phyloP scores from a whole-genome alignment of 2,888 invertebrate genomes.

The Catocala sponsa region DNA sequence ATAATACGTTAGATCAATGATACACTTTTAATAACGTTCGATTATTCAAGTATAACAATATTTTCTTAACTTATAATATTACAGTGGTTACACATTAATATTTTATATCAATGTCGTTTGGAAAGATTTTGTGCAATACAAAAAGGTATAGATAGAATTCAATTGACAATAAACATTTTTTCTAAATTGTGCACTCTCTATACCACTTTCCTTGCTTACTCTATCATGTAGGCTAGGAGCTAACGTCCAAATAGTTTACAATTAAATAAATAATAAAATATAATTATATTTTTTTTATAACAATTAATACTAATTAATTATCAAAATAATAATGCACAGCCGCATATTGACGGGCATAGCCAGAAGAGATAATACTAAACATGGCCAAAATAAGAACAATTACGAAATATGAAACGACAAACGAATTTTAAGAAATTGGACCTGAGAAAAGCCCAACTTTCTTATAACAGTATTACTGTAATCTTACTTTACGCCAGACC shows the following conservation, averaged over 20 bases:
- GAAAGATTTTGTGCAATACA: slow-evolving; percentile 34
- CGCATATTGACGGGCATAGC: background rate
- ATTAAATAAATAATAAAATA: background rate
- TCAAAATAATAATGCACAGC: background rate
- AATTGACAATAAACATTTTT: slow-evolving; percentile 20
- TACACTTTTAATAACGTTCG: slow-evolving; percentile 44
- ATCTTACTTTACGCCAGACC: too few relatives aligned
- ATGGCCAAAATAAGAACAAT: too few relatives aligned
- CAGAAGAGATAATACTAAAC: too few relatives aligned
- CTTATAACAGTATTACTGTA: too few relatives aligned
- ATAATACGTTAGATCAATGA: slow-evolving; percentile 15
- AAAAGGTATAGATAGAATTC: slow-evolving; percentile 21
- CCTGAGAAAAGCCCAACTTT: too few relatives aligned
- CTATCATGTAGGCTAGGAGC: slow-evolving; percentile 7
- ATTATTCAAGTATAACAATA: slow-evolving; percentile 36
- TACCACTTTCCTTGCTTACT: background rate
- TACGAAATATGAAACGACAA: too few relatives aligned
- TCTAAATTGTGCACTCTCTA: slow-evolving; percentile 33
- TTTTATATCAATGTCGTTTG: slow-evolving; percentile 25
- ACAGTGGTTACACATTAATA: slow-evolving; percentile 14
- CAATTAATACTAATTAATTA: background rate
- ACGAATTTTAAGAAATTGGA: too few relatives aligned
- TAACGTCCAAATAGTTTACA: background rate
- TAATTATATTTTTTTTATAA: background rate
- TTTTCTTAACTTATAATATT: slow-evolving; percentile 12